A percentile compares a stretch with the other conserved stretches of the same genome.
Evolutionary conservation across 2,797 vertebrate genomes (phyloP).

Genomic region (Parambassis ranga): DNA sequence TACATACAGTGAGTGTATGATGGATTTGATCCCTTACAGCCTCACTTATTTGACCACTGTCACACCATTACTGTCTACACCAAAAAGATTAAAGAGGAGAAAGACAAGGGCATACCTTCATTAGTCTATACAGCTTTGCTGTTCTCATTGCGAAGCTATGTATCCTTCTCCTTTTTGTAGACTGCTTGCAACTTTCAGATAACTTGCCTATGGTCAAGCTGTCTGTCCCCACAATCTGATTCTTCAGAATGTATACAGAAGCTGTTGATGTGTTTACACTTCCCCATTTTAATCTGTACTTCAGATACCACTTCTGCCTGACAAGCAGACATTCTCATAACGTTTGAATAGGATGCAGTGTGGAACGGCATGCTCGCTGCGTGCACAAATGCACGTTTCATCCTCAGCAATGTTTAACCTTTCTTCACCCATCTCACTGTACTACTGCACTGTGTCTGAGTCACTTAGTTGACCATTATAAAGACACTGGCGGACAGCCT

Average conservation of each 20-base stretch:
- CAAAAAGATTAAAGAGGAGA: not conserved
- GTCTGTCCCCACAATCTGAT: not conserved
- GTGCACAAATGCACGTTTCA: too few relatives aligned
- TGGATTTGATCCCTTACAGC: not conserved
- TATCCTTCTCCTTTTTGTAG: not conserved
- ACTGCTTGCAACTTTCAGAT: not conserved
- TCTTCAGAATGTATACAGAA: slow-evolving; percentile 31
- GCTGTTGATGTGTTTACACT: slow-evolving; percentile 35
- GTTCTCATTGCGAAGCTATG: not conserved
- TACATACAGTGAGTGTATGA: not conserved
- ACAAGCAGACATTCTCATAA: slow-evolving; percentile 9
- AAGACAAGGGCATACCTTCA: not conserved
- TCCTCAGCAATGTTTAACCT: slow-evolving; percentile 50
- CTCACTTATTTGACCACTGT: slow-evolving; percentile 10
- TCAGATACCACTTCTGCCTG: slow-evolving; percentile 12
- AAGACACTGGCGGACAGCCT: slow-evolving; percentile 8
- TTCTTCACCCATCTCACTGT: slow-evolving; percentile 24
- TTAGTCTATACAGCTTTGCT: not conserved
- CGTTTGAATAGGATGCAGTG: slow-evolving; percentile 17
- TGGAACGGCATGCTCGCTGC: too few relatives aligned
- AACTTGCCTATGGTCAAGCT: not conserved
- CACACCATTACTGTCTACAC: not conserved
- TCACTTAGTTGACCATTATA: slow-evolving; percentile 49
- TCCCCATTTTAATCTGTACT: slow-evolving; percentile 34
- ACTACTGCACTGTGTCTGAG: slow-evolving; percentile 7